phyloP scores from a whole-genome alignment of 2,888 invertebrate species.

The Heliconius charithonia region DNA sequence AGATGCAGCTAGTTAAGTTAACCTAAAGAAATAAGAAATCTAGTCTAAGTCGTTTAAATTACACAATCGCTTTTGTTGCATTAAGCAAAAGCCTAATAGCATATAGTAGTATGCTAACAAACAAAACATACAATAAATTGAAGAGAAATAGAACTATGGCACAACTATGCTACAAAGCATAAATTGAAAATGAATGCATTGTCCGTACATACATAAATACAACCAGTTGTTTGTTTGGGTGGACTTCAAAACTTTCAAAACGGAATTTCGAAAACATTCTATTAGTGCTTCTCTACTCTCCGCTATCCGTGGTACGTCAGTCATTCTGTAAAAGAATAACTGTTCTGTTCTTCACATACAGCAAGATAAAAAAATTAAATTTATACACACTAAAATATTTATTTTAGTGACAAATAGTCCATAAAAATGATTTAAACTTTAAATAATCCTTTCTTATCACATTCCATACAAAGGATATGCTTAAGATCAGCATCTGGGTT shows the following conservation, averaged over 20 bases:
- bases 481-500: conserved; percentile 14
- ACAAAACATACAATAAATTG: background rate
- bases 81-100: background rate
- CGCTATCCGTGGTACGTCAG: no score
- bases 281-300: background rate
- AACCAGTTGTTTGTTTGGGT: background rate
- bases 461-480: conserved; percentile 8
- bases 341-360: no score
- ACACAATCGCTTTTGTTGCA: background rate
- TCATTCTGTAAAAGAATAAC: no score
- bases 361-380: no score
- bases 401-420: background rate
- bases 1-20: background rate
- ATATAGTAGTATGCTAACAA: background rate
- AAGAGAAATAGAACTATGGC: background rate
- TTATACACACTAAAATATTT: no score
- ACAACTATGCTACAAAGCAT: background rate
- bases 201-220: background rate
- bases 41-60: background rate
- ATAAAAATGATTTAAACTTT: background rate
- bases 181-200: background rate
- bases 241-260: no score
- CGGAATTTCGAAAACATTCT: background rate
- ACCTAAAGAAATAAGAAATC: background rate
- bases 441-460: conserved; percentile 1